A percentile compares a stretch with the other conserved stretches of the same genome.
These are phyloP conservation scores for Lasioglossum baleicum DNA, from an alignment of 1,140 invertebrate genomes.

Conservation along the genomic window DNA sequence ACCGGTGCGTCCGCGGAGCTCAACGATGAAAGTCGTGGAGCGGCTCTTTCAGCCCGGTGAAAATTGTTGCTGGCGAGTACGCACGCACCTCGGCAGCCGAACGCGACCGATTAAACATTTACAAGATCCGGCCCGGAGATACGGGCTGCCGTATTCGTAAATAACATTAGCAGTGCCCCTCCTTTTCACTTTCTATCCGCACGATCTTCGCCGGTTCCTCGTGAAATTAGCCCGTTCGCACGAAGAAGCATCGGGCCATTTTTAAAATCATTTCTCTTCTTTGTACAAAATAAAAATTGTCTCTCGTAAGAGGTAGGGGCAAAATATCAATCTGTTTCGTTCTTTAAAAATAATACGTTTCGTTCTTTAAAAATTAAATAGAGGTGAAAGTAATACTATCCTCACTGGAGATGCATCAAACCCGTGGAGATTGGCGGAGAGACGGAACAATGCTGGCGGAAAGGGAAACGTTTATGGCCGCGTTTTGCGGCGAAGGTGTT, in stretches of 20 bases:
- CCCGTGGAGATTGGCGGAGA: no score
- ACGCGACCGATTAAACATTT: constrained; percentile 6
- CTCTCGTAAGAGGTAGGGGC: no score
- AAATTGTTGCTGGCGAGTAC: not conserved
- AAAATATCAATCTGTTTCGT: no score
- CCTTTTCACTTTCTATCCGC: constrained; percentile 6
- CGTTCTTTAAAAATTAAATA: no score
- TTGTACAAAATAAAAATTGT: no score
- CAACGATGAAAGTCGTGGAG: constrained; percentile 20
- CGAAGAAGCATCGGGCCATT: no score
- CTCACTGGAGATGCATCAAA: no score
- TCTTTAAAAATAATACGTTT: no score
- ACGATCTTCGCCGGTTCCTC: not conserved
- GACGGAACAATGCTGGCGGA: not conserved
- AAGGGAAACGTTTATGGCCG: not conserved
- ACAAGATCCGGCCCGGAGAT: not conserved
- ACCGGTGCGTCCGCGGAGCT: not conserved
- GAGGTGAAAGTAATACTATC: no score
- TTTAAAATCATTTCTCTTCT: no score
- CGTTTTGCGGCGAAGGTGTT: no score
- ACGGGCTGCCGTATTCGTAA: not conserved
- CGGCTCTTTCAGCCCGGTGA: not conserved
- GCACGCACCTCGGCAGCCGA: not conserved
- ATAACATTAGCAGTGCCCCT: not conserved
- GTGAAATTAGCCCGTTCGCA: no score